Percentiles rank a stretch among this genome's conserved stretches.
phyloP scores from a whole-genome alignment of 2,888 invertebrate species.

The Artemia sinica region DNA sequence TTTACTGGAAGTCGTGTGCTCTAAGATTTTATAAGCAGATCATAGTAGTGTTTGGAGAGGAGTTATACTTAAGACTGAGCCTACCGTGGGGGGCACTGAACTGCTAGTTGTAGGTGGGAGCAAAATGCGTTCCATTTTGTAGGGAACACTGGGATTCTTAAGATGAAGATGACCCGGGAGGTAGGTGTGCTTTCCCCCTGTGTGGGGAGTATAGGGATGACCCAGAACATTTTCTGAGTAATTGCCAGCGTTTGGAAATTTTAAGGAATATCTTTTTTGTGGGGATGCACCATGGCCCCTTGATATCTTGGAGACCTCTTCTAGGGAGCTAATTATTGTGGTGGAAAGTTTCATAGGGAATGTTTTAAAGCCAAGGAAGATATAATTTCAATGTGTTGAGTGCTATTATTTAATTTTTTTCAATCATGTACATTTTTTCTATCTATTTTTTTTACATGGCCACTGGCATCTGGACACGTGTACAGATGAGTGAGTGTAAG shows the following conservation, averaged over 20 bases:
- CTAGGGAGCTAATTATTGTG: background rate
- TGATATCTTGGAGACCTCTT: background rate
- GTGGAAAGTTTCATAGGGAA: background rate
- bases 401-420: background rate
- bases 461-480: too few relatives aligned
- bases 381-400: background rate
- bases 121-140: background rate
- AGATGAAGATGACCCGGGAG: background rate
- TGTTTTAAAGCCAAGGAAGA: background rate
- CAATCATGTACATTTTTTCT: background rate
- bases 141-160: background rate
- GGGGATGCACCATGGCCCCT: background rate
- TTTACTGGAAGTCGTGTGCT: background rate
- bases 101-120: background rate
- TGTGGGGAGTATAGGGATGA: slow-evolving; percentile 3
- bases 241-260: background rate
- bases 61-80: background rate
- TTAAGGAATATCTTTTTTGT: background rate
- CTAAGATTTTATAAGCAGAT: background rate
- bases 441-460: too few relatives aligned
- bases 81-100: background rate
- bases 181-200: background rate
- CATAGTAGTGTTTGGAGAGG: background rate
- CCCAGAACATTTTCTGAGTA: background rate
- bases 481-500: too few relatives aligned